Evolutionary conservation across 2,888 invertebrate genomes (phyloP).

Genomic region (Osedax fenrisi): DNA sequence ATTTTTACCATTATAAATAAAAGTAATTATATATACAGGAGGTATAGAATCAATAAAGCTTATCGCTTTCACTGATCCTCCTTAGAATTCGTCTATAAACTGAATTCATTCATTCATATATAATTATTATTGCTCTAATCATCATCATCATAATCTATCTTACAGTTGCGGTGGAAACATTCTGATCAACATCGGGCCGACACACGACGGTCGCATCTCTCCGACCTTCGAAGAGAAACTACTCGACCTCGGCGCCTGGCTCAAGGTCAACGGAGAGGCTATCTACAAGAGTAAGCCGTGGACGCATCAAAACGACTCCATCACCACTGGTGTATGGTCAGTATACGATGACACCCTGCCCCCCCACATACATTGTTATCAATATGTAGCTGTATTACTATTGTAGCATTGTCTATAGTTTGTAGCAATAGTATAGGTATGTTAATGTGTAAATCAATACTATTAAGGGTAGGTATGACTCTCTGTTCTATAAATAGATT

Average conservation of each 20-base stretch:
- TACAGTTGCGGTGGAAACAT: conserved; percentile 58
- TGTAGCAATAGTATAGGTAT: too few relatives aligned
- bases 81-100: too few relatives aligned
- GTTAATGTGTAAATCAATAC: too few relatives aligned
- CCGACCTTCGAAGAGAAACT: conserved; percentile 77
- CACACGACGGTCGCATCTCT: conserved; percentile 71
- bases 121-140: too few relatives aligned
- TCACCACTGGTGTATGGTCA: conserved; percentile 64
- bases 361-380: neutral
- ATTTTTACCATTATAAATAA: too few relatives aligned
- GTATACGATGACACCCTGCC: conserved; percentile 17
- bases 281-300: conserved; percentile 70
- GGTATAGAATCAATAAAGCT: too few relatives aligned
- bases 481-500: too few relatives aligned
- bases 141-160: neutral
- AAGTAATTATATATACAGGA: too few relatives aligned
- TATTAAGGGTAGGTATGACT: too few relatives aligned
- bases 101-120: too few relatives aligned
- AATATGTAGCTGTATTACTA: neutral
- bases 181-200: conserved; percentile 74
- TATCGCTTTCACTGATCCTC: too few relatives aligned
- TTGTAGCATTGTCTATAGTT: too few relatives aligned
- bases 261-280: conserved; percentile 71
- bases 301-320: conserved; percentile 65
- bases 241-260: conserved; percentile 66